Evolutionary conservation across 2,888 invertebrate species (phyloP), one percentile per base, ranked within the genome.

Genomic region (Standfussiana lucernea): DNA sequence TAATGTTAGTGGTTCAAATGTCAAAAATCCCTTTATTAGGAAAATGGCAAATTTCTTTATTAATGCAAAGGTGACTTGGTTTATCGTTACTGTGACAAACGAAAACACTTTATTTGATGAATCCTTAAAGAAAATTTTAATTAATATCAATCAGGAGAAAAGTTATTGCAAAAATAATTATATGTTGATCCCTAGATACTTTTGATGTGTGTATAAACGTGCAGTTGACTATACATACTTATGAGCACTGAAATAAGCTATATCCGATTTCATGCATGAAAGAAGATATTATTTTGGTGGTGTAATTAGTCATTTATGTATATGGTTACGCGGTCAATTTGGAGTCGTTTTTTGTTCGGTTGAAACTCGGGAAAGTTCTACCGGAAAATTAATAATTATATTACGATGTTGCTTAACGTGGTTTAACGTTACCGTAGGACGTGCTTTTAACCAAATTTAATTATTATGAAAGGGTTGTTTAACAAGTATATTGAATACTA

Each of bases 391-490:
- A 24, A 77, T 62, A 8, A 42, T 28, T 18, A 42, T 32, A 42
- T 73, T n/a, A 62, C 35, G 8, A 77, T 65, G 42, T 65, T 77
- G 18, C 10, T 42, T 37, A 18, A 56, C n/a, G 7, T 65, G 50
- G 53, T 42, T 32, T 42, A 24, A 65, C 13, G 28, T 40, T 73
- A 10, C 18, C 8, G n/a, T 50, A 8, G 7, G 24, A 76, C 11
- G 56, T 32, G 45, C 45, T 67, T 47, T 67, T 45, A 78, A 66
- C 35, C 5, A 45, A 78, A 45, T 59, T 79, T 6, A 45, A 78
- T 78, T 67, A 59, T 28, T 35, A 4, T 15, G 61, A 61, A 61
- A 61, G n/a, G 61, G 61, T 47, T 61, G 28, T 76, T 40, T 42
- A 11, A 28, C 15, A 35, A 50, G 24, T 32, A 2, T 45, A n/a